These are phyloP conservation scores for Podilymbus podiceps DNA, from an alignment of 2,113 vertebrate genomes.

Conservation along the genomic window DNA sequence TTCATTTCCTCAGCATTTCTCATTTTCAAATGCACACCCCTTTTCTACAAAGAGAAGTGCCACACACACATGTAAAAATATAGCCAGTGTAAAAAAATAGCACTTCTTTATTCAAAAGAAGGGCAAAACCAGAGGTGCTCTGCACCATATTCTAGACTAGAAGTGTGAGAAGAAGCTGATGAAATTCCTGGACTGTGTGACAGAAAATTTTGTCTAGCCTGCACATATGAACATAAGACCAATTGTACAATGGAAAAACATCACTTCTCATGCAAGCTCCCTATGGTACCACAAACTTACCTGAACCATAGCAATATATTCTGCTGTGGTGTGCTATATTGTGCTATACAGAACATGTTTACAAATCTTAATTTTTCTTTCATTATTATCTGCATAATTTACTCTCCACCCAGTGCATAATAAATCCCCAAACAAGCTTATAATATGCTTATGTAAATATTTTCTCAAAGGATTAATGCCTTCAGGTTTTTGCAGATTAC, in stretches of 20 bases:
- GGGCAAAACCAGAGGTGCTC: not conserved
- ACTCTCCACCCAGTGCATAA: not conserved
- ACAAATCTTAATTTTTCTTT: slow-evolving; percentile 7
- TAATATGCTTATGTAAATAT: slow-evolving; percentile 40
- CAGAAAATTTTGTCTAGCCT: not conserved
- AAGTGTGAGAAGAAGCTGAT: not conserved
- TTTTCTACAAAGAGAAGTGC: not conserved
- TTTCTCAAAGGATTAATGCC: slow-evolving; percentile 45
- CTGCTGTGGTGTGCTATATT: too few species aligned
- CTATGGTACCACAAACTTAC: not conserved
- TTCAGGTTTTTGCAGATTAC: slow-evolving; percentile 10
- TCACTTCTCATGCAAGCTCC: not conserved
- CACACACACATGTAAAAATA: not conserved
- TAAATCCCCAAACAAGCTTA: slow-evolving; percentile 16
- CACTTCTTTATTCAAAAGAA: not conserved
- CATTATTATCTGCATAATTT: not conserved
- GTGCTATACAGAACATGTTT: not conserved
- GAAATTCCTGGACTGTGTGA: not conserved
- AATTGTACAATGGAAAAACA: not conserved
- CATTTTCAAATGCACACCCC: not conserved
- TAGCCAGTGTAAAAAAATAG: too few species aligned
- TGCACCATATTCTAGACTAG: not conserved
- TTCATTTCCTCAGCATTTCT: not conserved
- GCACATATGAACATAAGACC: rapidly evolving
- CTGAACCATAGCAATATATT: not conserved